Conservation (phyloP, 2,888 invertebrate species). For the Harpalus rufipes region DNA sequence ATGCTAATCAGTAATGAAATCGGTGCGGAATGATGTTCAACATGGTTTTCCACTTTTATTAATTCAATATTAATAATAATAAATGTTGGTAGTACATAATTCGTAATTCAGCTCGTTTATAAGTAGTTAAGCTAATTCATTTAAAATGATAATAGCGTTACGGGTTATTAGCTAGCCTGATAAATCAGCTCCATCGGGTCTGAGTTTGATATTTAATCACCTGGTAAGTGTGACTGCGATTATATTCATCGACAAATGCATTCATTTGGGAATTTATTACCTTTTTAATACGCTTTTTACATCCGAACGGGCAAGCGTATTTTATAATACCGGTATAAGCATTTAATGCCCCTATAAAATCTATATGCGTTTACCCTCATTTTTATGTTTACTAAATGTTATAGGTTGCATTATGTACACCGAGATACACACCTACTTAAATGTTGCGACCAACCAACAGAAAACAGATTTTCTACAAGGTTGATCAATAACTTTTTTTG, state of each 20-base stretch:
- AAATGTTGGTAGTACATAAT: background rate
- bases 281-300: constrained; percentile 43
- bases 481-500: background rate
- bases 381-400: constrained; percentile 46
- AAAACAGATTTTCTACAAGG: background rate
- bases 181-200: background rate
- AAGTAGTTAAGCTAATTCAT: constrained; percentile 36
- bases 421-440: constrained; percentile 1
- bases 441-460: background rate
- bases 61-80: constrained; percentile 34
- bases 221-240: constrained; percentile 29
- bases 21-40: background rate
- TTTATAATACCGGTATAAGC: constrained; percentile 44
- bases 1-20: background rate
- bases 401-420: constrained; percentile 10
- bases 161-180: constrained; percentile 23
- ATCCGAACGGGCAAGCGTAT: constrained; percentile 7
- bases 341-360: constrained; percentile 46
- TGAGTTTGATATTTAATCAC: constrained; percentile 5
- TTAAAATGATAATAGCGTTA: constrained; percentile 37
- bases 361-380: constrained; percentile 44
- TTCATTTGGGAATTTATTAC: constrained; percentile 26
- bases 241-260: constrained; percentile 26
- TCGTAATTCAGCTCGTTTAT: constrained; percentile 16
- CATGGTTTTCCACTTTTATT: constrained; percentile 36